Percentiles rank a stretch among this genome's conserved stretches.
Conservation (phyloP, 1,140 invertebrate species). For the Papilio polyxenes region DNA sequence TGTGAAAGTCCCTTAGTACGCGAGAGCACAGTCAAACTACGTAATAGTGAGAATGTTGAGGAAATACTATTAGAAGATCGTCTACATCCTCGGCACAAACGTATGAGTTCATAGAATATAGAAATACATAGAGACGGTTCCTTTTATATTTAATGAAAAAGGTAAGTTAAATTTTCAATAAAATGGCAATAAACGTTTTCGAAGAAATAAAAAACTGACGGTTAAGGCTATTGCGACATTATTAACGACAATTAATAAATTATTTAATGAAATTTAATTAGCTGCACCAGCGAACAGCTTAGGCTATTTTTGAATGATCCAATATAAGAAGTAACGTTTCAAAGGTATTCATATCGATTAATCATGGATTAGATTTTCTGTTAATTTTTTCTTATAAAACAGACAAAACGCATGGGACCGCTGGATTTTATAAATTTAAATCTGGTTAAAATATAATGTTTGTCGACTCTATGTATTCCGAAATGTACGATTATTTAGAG, state of each 20-base stretch:
- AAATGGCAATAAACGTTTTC: too few relatives aligned
- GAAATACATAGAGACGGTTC: constrained; percentile 28
- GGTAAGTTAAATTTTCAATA: neutral
- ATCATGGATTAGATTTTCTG: too few relatives aligned
- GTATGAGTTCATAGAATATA: constrained; percentile 9
- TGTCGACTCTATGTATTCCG: constrained; percentile 43
- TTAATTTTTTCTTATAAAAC: neutral
- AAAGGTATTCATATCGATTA: neutral
- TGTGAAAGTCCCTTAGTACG: neutral
- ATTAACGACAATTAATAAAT: too few relatives aligned
- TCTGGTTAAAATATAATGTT: neutral
- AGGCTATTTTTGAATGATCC: neutral
- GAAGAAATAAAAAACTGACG: too few relatives aligned
- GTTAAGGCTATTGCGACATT: too few relatives aligned
- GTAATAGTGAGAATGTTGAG: constrained; percentile 29
- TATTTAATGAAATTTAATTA: too few relatives aligned
- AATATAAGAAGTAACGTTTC: neutral
- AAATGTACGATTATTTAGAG: constrained; percentile 39
- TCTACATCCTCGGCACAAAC: constrained; percentile 7
- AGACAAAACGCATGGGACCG: too few relatives aligned
- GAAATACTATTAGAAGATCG: constrained; percentile 37
- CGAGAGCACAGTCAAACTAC: constrained; percentile 19
- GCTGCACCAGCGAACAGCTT: too few relatives aligned
- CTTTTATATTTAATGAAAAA: neutral
- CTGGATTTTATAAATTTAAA: neutral